Evolutionary conservation across 2,797 vertebrate genomes (phyloP).

Genomic region (Sebastiscus tertius): DNA sequence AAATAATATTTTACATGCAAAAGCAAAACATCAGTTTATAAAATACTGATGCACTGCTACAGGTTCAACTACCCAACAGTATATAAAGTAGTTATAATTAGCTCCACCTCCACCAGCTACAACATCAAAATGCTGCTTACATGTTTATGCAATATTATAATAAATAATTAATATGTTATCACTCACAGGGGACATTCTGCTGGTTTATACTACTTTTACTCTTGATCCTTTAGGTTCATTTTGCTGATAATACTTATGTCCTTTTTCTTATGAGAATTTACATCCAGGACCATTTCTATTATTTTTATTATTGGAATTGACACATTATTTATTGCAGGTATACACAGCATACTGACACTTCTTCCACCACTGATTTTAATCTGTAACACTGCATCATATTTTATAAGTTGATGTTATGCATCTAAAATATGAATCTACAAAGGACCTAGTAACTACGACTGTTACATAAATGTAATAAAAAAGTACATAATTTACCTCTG

Average conservation of each 20-base stretch:
- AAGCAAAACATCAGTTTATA: too few species aligned
- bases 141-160: background rate
- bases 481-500: background rate
- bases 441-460: background rate
- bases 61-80: background rate
- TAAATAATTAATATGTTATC: background rate
- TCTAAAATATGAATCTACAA: background rate
- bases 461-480: too few species aligned
- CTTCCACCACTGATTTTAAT: too few species aligned
- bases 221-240: background rate
- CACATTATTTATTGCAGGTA: too few species aligned
- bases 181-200: background rate
- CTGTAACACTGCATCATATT: background rate
- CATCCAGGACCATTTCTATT: background rate
- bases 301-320: background rate
- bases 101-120: background rate
- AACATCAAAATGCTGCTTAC: background rate
- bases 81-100: too few species aligned
- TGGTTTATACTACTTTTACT: background rate
- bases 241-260: background rate
- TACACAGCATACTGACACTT: background rate
- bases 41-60: background rate
- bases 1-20: too few species aligned
- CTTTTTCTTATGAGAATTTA: background rate
- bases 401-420: background rate